A percentile compares a stretch with the other conserved stretches of the same genome.
These are phyloP conservation scores for Rhinogobius similis DNA, from an alignment of 2,113 vertebrate genomes.

Conservation along the genomic window DNA sequence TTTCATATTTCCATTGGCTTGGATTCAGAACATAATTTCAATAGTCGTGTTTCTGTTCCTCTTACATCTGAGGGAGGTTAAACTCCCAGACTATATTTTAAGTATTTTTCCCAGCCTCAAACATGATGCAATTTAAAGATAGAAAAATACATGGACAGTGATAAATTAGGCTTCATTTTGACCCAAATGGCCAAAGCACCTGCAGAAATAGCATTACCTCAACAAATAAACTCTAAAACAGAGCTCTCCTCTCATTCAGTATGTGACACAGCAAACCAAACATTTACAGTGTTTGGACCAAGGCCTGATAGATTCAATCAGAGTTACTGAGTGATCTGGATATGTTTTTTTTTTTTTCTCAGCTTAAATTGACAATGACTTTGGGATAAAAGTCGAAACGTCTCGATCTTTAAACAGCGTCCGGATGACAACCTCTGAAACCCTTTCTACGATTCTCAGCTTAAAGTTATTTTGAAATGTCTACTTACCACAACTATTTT, in stretches of 20 bases:
- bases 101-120: neutral
- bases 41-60: neutral
- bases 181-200: neutral
- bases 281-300: neutral
- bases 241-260: neutral
- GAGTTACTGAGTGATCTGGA: no score
- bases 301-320: neutral
- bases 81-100: constrained; percentile 12
- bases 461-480: no score
- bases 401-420: no score
- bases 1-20: constrained; percentile 5
- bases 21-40: neutral
- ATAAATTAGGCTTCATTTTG: neutral
- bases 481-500: no score
- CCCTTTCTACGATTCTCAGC: no score
- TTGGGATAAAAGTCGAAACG: no score
- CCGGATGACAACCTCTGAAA: no score
- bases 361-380: no score
- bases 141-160: constrained; percentile 4
- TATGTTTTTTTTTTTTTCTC: no score
- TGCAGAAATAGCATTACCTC: neutral
- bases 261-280: neutral
- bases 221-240: no score
- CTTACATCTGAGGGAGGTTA: neutral
- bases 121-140: neutral